Conservation (phyloP, 2,888 invertebrate species). For the Tiliacea aurago region DNA sequence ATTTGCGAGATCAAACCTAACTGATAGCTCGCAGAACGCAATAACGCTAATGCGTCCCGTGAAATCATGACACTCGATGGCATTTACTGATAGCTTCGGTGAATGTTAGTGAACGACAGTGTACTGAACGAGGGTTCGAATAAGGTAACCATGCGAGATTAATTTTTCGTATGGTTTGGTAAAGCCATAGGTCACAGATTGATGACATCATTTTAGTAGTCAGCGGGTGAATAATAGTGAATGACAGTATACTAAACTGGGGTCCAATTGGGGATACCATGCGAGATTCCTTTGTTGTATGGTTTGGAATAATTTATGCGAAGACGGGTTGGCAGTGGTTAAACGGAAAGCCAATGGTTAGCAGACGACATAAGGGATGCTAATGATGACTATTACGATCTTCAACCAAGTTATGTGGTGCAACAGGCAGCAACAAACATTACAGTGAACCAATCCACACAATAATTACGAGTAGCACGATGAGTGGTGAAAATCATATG, state of each 20-base stretch:
- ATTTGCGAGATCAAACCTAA: conserved; percentile 75
- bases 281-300: conserved; percentile 4
- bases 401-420: too few relatives aligned
- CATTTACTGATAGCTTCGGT: conserved; percentile 86
- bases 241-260: conserved; percentile 69
- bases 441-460: too few relatives aligned
- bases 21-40: conserved; percentile 79
- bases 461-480: too few relatives aligned
- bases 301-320: not conserved
- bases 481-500: too few relatives aligned
- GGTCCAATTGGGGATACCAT: conserved; percentile 20
- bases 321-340: not conserved
- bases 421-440: too few relatives aligned
- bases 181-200: not conserved
- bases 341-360: not conserved
- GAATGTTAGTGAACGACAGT: conserved; percentile 79
- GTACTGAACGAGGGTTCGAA: conserved; percentile 62
- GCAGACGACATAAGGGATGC: not conserved
- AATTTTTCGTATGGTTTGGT: not conserved
- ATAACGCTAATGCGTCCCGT: conserved; percentile 89
- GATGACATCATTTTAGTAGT: not conserved
- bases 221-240: conserved; percentile 69
- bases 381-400: not conserved
- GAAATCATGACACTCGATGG: conserved; percentile 89
- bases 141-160: conserved; percentile 15